Evolutionary conservation across 1,140 invertebrate species (phyloP).

Genomic region (Drosophila dunni): DNA sequence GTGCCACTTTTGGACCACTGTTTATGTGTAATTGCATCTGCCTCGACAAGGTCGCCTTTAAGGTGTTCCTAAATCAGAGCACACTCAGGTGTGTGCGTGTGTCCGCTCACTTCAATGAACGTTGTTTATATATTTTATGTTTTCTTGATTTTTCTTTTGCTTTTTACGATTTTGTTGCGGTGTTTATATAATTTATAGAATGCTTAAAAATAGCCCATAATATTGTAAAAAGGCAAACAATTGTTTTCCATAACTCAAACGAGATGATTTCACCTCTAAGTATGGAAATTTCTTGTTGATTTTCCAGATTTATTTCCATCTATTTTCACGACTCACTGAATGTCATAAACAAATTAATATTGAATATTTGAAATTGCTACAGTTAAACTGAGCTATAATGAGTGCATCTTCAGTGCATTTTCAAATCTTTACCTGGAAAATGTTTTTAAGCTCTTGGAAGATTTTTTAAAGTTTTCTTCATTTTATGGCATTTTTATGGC

Average conservation of each 20-base stretch:
- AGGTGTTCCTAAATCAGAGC: conserved; percentile 19
- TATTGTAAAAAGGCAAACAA: conserved; percentile 27
- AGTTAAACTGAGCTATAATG: too few relatives aligned
- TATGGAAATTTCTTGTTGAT: not conserved
- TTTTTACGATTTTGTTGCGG: conserved; percentile 66
- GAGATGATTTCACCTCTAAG: conserved; percentile 10
- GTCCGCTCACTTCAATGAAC: conserved; percentile 53
- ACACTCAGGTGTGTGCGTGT: conserved; percentile 17
- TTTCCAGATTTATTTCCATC: conserved; percentile 6
- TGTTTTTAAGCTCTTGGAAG: not conserved
- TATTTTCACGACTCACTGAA: not conserved
- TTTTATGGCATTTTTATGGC: not conserved
- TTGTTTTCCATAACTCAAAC: conserved; percentile 30
- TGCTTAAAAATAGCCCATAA: conserved; percentile 36
- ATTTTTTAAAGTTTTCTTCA: not conserved
- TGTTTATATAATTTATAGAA: conserved; percentile 60
- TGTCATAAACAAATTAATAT: conserved; percentile 12
- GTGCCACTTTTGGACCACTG: conserved; percentile 4
- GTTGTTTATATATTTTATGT: conserved; percentile 41
- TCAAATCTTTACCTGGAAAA: not conserved
- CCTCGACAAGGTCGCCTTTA: conserved; percentile 53
- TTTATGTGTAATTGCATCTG: conserved; percentile 66
- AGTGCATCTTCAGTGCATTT: not conserved
- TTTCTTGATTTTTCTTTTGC: conserved; percentile 49
- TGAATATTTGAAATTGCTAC: not conserved